phyloP scores from a whole-genome alignment of 2,113 vertebrate genomes.

The Mormyrus iriodes region DNA sequence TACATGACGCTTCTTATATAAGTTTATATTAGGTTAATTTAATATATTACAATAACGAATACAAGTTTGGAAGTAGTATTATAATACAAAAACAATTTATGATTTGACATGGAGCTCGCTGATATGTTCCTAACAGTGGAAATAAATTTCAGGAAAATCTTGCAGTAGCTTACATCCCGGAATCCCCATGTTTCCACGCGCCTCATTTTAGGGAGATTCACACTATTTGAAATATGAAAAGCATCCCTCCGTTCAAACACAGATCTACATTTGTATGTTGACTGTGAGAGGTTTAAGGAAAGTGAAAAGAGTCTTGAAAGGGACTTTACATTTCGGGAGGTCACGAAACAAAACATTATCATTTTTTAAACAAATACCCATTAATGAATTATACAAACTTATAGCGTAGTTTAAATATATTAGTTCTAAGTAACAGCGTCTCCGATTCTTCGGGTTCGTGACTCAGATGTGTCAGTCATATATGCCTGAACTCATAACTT shows the following conservation, averaged over 20 bases:
- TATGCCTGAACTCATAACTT: not conserved
- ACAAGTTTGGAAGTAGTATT: not conserved
- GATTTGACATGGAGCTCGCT: too few relatives aligned
- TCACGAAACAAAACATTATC: not conserved
- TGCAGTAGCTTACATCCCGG: not conserved
- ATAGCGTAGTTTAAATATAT: not conserved
- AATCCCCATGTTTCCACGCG: not conserved
- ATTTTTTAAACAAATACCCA: not conserved
- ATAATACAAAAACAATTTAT: not conserved
- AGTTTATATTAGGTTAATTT: not conserved
- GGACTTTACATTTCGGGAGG: not conserved
- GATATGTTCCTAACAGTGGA: not conserved
- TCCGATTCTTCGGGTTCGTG: not conserved
- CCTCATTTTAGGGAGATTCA: conserved; percentile 29
- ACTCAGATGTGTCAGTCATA: not conserved
- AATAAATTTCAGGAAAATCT: not conserved
- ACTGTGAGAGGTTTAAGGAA: conserved; percentile 48
- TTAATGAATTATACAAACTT: not conserved
- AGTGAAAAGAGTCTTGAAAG: conserved; percentile 31
- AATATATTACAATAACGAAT: not conserved
- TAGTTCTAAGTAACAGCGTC: not conserved
- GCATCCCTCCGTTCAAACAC: conserved; percentile 26
- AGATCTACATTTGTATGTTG: conserved; percentile 43
- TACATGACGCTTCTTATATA: not conserved
- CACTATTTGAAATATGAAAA: conserved; percentile 53